A percentile compares a stretch with the other conserved stretches of the same genome.
Evolutionary conservation across 2,797 vertebrate species (phyloP).

Genomic region (Menidia menidia): DNA sequence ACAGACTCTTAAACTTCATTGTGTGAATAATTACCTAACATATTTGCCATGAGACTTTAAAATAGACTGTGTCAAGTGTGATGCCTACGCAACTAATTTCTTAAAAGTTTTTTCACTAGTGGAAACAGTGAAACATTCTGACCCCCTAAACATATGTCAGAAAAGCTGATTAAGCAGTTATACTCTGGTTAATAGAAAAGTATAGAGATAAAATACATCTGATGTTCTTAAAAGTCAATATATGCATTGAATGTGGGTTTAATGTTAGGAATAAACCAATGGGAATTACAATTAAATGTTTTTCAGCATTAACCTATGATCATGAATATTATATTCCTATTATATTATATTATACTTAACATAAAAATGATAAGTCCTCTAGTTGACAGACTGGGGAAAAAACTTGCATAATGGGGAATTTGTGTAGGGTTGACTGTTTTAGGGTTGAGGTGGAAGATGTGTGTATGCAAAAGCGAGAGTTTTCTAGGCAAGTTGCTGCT

Average conservation of each 20-base stretch:
- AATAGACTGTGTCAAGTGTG: neutral
- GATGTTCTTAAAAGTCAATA: neutral
- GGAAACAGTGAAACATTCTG: slow-evolving; percentile 6
- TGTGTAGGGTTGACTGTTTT: slow-evolving; percentile 38
- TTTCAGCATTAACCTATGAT: too few species aligned
- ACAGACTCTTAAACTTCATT: neutral
- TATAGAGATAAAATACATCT: neutral
- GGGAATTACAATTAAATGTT: too few species aligned
- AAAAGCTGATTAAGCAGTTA: neutral
- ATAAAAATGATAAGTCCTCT: slow-evolving; percentile 28
- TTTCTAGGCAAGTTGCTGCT: slow-evolving; percentile 37
- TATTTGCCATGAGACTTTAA: neutral
- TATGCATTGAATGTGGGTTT: neutral
- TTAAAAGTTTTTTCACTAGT: neutral
- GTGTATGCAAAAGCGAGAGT: neutral
- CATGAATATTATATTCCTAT: too few species aligned
- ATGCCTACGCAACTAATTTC: neutral
- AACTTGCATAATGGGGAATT: slow-evolving; percentile 33
- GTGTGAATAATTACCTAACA: slow-evolving; percentile 2
- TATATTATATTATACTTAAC: too few species aligned
- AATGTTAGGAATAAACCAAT: neutral
- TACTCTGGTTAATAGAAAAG: neutral
- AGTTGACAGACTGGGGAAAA: slow-evolving; percentile 8
- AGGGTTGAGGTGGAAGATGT: slow-evolving; percentile 35
- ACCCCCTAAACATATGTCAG: slow-evolving; percentile 9